phyloP scores from a whole-genome alignment of 2,797 vertebrate species.

The Gymnoscopelus microlampas region DNA sequence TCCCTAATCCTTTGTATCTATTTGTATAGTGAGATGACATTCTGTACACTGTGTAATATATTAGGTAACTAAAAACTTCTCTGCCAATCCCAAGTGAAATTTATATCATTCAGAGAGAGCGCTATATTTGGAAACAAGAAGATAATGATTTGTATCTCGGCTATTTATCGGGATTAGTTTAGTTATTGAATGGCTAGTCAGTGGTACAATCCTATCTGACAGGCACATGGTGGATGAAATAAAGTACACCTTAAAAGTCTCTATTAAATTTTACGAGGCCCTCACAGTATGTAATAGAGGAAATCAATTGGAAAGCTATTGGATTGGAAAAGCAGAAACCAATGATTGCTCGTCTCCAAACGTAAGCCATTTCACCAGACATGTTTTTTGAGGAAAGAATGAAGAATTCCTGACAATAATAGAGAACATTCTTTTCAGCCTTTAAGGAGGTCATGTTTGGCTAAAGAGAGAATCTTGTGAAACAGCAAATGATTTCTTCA shows the following conservation, averaged over 20 bases:
- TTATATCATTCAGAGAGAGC: slow-evolving; percentile 28
- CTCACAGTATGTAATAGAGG: slow-evolving; percentile 37
- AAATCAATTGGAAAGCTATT: slow-evolving; percentile 37
- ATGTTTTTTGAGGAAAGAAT: slow-evolving; percentile 16
- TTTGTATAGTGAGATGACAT: slow-evolving; percentile 35
- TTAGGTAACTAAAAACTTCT: slow-evolving; percentile 19
- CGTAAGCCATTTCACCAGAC: slow-evolving; percentile 6
- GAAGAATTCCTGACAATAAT: slow-evolving; percentile 4
- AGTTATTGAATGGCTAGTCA: slow-evolving; percentile 63
- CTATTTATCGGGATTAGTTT: slow-evolving; percentile 60
- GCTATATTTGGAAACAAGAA: slow-evolving; percentile 58
- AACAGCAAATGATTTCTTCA: neutral
- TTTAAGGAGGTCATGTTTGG: neutral
- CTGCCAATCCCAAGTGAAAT: slow-evolving; percentile 32
- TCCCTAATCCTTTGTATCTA: too few relatives aligned
- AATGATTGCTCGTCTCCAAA: slow-evolving; percentile 7
- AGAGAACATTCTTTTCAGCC: neutral
- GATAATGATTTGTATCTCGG: slow-evolving; percentile 51
- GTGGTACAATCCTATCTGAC: slow-evolving; percentile 64
- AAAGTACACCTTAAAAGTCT: slow-evolving; percentile 47
- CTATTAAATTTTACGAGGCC: slow-evolving; percentile 37
- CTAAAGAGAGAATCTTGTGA: neutral
- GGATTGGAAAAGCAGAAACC: slow-evolving; percentile 38
- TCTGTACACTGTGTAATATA: slow-evolving; percentile 17
- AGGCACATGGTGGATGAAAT: slow-evolving; percentile 62